Conservation (phyloP, 2,888 invertebrate species). For the Chrysolina haemoptera region DNA sequence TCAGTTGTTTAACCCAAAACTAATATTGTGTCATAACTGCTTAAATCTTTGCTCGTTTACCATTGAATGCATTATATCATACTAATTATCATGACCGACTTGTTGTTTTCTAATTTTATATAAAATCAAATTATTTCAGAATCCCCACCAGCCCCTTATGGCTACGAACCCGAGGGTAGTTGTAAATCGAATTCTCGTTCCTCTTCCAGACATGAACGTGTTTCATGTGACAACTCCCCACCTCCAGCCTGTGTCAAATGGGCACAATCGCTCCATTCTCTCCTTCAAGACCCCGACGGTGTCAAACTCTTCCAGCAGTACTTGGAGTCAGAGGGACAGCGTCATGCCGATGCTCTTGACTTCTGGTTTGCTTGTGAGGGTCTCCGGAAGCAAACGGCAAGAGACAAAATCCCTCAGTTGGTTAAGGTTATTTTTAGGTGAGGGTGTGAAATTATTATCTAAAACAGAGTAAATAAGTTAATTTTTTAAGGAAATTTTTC, state of each 20-base stretch:
- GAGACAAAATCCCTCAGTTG: constrained; percentile 80
- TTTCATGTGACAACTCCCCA: constrained; percentile 61
- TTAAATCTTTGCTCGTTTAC: no score
- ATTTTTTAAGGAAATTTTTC: constrained; percentile 58
- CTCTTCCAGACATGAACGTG: constrained; percentile 58
- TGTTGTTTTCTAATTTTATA: not conserved
- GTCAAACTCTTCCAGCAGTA: constrained; percentile 89
- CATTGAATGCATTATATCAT: no score
- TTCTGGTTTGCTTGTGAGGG: constrained; percentile 97
- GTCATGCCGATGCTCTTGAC: constrained; percentile 85
- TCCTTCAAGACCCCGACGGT: constrained; percentile 92
- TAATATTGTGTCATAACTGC: no score
- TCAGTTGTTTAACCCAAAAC: no score
- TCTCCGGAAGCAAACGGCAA: constrained; percentile 83
- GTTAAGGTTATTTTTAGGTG: constrained; percentile 89
- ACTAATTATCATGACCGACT: no score
- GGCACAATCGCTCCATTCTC: constrained; percentile 87
- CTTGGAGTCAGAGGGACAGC: constrained; percentile 84
- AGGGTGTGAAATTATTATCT: constrained; percentile 53
- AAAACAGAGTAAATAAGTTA: not conserved
- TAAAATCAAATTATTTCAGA: constrained; percentile 42
- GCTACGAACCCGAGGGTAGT: constrained; percentile 64
- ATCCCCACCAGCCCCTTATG: constrained; percentile 59
- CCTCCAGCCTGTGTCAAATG: constrained; percentile 87
- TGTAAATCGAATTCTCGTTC: constrained; percentile 71